Evolutionary conservation across 2,113 vertebrate species (phyloP).

Genomic region (Lasiurus cinereus): DNA sequence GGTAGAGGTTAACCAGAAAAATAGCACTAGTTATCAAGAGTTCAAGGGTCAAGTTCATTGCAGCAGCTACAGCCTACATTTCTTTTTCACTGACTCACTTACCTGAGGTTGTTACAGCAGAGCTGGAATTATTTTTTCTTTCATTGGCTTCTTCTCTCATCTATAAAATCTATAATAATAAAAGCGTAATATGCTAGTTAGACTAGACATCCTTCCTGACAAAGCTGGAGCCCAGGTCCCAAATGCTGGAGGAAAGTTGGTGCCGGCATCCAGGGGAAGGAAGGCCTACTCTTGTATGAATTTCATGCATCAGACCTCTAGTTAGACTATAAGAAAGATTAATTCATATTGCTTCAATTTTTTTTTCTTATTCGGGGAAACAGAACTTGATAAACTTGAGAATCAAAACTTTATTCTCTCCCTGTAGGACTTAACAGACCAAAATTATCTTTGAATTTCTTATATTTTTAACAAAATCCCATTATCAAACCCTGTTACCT

Average conservation of each 20-base stretch:
- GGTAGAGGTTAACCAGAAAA: not conserved
- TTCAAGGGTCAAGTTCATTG: not conserved
- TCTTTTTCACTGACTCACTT: not conserved
- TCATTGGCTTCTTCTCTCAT: not conserved
- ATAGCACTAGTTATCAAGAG: not conserved
- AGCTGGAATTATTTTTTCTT: not conserved
- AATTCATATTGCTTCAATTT: not conserved
- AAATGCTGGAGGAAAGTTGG: no score
- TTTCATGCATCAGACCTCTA: no score
- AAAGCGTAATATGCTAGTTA: no score
- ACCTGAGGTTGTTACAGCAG: not conserved
- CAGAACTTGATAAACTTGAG: not conserved
- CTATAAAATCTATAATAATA: no score
- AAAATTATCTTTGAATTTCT: conserved; percentile 18
- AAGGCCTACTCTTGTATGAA: no score
- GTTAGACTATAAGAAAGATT: not conserved
- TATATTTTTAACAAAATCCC: conserved; percentile 32
- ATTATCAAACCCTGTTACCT: not conserved
- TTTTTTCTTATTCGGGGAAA: conserved; percentile 8
- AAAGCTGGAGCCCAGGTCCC: no score
- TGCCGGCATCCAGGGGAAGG: no score
- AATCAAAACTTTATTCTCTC: conserved; percentile 17
- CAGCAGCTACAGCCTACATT: not conserved
- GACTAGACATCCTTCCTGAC: no score
- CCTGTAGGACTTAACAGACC: not conserved